Percentiles rank a stretch among this genome's conserved stretches.
Evolutionary conservation across 2,797 vertebrate species (phyloP).

Genomic region (Zenarchopterus dispar): DNA sequence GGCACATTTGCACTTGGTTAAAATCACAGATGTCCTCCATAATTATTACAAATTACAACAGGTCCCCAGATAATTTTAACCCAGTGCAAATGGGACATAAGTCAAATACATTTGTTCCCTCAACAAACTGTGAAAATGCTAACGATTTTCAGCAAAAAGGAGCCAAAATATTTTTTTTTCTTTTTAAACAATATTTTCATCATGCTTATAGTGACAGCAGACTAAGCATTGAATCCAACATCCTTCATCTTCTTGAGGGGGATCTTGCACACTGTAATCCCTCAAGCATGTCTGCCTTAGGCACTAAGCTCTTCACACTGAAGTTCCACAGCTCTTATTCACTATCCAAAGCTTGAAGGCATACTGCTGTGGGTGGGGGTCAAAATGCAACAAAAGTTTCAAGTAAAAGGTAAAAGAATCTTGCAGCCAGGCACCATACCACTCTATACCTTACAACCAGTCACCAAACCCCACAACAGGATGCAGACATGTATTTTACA

Average conservation of each 20-base stretch:
- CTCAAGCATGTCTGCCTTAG: conserved; percentile 30
- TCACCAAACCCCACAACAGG: no score
- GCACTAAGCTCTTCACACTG: conserved; percentile 14
- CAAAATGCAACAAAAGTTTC: background rate
- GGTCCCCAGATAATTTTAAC: no score
- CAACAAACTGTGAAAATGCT: no score
- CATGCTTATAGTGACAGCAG: conserved; percentile 2
- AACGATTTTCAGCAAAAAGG: no score
- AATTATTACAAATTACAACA: no score
- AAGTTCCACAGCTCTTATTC: conserved; percentile 16
- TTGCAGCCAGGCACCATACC: background rate
- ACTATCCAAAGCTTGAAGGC: conserved; percentile 8
- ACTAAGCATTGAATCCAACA: conserved; percentile 11
- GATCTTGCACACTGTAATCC: conserved; percentile 40
- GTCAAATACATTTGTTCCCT: no score
- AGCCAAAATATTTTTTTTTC: no score
- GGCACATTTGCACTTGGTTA: no score
- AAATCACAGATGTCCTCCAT: no score
- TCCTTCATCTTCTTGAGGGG: conserved; percentile 12
- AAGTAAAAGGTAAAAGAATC: conserved; percentile 12
- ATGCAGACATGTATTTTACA: no score
- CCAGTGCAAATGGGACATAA: no score
- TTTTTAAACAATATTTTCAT: conserved; percentile 7
- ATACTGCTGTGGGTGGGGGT: background rate
- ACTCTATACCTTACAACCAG: background rate